Conservation (phyloP, 92 coral and sea anemone genomes). For the Umimayanthus kanabou region DNA sequence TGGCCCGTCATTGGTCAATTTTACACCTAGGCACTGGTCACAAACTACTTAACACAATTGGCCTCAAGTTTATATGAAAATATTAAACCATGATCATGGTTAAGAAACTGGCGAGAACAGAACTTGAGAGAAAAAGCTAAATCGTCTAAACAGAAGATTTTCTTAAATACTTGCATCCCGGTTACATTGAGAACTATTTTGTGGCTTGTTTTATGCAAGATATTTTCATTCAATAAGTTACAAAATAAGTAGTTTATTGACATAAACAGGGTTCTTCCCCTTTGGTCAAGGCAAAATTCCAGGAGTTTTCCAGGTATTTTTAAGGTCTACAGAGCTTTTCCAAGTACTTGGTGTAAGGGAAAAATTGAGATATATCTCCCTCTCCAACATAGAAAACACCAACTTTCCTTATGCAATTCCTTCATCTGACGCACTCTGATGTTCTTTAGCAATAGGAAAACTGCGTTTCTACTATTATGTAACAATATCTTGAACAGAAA, state of each 20-base stretch:
- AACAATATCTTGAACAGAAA: too few species aligned
- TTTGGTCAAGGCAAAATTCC: too few species aligned
- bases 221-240: background rate
- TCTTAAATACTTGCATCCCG: constrained; percentile 1
- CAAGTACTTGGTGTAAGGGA: too few species aligned
- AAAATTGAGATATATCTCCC: too few species aligned
- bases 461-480: too few species aligned
- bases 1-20: background rate
- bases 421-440: too few species aligned
- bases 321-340: too few species aligned
- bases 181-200: constrained; percentile 7
- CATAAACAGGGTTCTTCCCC: too few species aligned
- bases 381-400: too few species aligned
- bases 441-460: too few species aligned
- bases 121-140: background rate
- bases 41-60: background rate
- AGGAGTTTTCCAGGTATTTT: too few species aligned
- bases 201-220: constrained; percentile 1
- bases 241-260: background rate
- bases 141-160: background rate
- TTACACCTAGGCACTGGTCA: background rate
- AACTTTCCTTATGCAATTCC: too few species aligned
- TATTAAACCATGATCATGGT: background rate
- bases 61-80: constrained; percentile 4
- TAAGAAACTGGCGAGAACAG: constrained; percentile 5